Evolutionary conservation across 1,140 invertebrate genomes (phyloP), one percentile per base, ranked within the genome.

Genomic region (Drosophila rhopaloa): DNA sequence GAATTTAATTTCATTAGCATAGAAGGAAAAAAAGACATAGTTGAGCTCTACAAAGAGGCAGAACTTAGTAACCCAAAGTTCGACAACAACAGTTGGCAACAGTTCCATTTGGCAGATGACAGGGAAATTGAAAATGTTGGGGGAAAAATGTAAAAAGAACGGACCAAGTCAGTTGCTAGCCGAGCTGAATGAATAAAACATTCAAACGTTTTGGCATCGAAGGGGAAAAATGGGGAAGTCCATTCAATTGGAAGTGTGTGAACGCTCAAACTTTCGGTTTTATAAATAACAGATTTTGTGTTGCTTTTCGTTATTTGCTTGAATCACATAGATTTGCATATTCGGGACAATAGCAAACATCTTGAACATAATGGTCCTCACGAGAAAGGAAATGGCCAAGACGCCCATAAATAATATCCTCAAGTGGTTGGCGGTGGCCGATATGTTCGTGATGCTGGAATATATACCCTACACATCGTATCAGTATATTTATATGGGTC

Each of bases 341-440:
- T 97, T 98, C 77, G 98, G 98, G 19, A 96, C 96, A 41, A 93
- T 98, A 56, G 96, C 97, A n/a, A 99, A 99, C 90, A 93, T 97
- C 11, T 93, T 98, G 38, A 99, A 98, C 90, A 96, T 99, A 40
- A 95, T 96, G 3, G 97, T 99, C 1, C 92, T 99, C 27, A 98
- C 97, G 1, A 93, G 97, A 37, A 96, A 96, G 73, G 96, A 97
- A 68, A 96, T 98, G 94, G 94, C 95, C 4, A 93, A 94, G 41
- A 95, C 96, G 0, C 96, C 97, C 1, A 97, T 97, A 55, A 98
- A 98, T 90, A 94, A 95, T 57, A 96, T 98, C 38, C 94, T 98
- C 1, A 95, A 96, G 61, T 95, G 95, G 72, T 93, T 98, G 35
- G 97, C 97, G 0, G 95, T 97, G 0, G 95, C 96, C 5, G 97